Evolutionary conservation across 2,888 invertebrate species (phyloP).

Genomic region (Athetis lepigone): DNA sequence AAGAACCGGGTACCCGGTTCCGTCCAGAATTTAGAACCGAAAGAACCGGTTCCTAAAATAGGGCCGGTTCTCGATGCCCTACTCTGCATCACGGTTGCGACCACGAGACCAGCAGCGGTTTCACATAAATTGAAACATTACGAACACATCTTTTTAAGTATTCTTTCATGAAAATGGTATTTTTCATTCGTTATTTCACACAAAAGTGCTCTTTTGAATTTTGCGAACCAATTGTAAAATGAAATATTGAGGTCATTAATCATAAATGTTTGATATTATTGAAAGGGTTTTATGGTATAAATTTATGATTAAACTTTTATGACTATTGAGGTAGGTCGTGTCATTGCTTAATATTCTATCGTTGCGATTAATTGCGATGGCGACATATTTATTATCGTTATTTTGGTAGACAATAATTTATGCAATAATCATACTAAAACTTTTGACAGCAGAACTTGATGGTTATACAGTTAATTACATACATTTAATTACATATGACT

Average conservation of each 20-base stretch:
- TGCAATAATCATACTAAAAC: background rate
- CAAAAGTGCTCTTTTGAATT: background rate
- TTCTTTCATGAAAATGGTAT: background rate
- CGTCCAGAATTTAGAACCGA: too few species aligned
- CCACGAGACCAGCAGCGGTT: too few species aligned
- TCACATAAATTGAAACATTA: too few species aligned
- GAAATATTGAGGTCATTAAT: constrained; percentile 23
- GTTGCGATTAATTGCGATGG: background rate
- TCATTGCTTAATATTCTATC: constrained; percentile 20
- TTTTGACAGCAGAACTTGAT: background rate
- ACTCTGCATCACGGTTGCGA: too few species aligned
- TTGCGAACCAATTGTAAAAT: background rate
- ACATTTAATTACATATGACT: too few species aligned
- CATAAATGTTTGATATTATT: constrained; percentile 31
- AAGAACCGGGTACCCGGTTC: too few species aligned
- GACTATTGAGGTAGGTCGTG: constrained; percentile 22
- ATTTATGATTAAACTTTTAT: constrained; percentile 26
- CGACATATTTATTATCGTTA: background rate
- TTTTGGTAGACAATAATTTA: background rate
- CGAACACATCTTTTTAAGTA: background rate
- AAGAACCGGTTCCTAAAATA: too few species aligned
- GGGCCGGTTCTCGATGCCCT: too few species aligned
- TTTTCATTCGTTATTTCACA: background rate
- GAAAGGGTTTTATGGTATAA: background rate
- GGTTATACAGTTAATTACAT: too few species aligned